Evolutionary conservation across 92 coral and sea anemone species (phyloP).

Genomic region (Umimayanthus kanabou): DNA sequence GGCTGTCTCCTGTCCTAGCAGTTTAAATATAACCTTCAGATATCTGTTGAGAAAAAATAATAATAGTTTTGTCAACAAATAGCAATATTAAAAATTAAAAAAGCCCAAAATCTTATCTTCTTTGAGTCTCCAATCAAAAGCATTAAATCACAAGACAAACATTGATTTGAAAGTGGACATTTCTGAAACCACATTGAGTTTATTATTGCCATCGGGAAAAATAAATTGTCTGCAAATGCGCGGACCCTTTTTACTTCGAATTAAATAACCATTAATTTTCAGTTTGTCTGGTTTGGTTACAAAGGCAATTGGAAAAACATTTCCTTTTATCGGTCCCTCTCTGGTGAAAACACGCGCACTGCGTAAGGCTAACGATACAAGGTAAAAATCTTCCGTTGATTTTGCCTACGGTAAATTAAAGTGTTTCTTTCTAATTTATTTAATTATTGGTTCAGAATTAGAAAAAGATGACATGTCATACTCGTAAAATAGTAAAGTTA

Average conservation of each 20-base stretch:
- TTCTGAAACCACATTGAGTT: conserved; percentile 15
- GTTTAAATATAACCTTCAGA: neutral
- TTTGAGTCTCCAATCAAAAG: neutral
- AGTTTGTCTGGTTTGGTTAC: neutral
- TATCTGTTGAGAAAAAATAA: conserved; percentile 25
- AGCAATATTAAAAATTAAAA: conserved; percentile 6
- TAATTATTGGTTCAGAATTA: neutral
- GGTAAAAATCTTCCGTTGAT: neutral
- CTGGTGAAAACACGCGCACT: neutral
- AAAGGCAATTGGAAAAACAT: conserved; percentile 1
- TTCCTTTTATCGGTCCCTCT: neutral
- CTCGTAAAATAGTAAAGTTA: neutral
- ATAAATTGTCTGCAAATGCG: neutral
- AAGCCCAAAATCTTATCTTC: neutral
- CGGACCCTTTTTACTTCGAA: neutral
- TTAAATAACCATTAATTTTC: conserved; percentile 30
- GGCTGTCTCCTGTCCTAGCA: neutral
- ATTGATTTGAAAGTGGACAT: neutral
- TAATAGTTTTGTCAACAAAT: neutral
- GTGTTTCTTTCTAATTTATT: neutral
- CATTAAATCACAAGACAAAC: conserved; percentile 5
- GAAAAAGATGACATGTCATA: neutral
- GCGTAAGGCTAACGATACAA: neutral
- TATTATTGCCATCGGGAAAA: conserved; percentile 1
- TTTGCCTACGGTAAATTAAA: neutral